These are phyloP conservation scores for Scaptomyza tumidula DNA, from an alignment of 2,888 invertebrate genomes.

Conservation along the genomic window DNA sequence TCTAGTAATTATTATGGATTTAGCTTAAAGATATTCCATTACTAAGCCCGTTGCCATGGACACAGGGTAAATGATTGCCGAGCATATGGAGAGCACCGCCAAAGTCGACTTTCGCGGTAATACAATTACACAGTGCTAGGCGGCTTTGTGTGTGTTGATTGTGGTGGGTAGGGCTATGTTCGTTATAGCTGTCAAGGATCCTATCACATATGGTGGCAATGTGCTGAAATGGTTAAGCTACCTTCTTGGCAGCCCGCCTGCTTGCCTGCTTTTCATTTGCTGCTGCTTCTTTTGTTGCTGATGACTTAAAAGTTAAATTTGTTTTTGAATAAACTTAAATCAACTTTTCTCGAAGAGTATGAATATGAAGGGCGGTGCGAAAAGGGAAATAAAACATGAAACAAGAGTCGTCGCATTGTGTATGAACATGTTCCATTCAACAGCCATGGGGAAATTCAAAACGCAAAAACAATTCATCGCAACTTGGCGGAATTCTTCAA, in stretches of 20 bases:
- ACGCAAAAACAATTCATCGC: constrained; percentile 9
- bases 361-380: not conserved
- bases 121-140: constrained; percentile 34
- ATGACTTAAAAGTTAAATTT: constrained; percentile 80
- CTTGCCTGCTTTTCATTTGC: constrained; percentile 12
- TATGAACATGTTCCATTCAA: constrained; percentile 28
- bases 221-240: constrained; percentile 35
- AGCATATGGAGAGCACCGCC: constrained; percentile 31
- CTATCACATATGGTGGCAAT: constrained; percentile 34
- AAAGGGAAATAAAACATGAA: constrained; percentile 32
- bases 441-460: constrained; percentile 8
- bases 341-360: constrained; percentile 56
- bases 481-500: constrained; percentile 45
- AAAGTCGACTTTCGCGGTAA: constrained; percentile 29
- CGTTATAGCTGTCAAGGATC: constrained; percentile 29
- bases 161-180: constrained; percentile 1
- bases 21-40: not conserved
- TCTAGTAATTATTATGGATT: not conserved
- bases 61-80: not conserved
- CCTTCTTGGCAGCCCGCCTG: constrained; percentile 1
- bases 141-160: not conserved
- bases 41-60: constrained; percentile 9
- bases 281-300: constrained; percentile 43
- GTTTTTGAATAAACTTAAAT: constrained; percentile 74
- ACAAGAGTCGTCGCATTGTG: constrained; percentile 25